Percentiles rank a stretch among this genome's conserved stretches.
phyloP scores from a whole-genome alignment of 2,113 vertebrate genomes.

The Oxyruncus cristatus region DNA sequence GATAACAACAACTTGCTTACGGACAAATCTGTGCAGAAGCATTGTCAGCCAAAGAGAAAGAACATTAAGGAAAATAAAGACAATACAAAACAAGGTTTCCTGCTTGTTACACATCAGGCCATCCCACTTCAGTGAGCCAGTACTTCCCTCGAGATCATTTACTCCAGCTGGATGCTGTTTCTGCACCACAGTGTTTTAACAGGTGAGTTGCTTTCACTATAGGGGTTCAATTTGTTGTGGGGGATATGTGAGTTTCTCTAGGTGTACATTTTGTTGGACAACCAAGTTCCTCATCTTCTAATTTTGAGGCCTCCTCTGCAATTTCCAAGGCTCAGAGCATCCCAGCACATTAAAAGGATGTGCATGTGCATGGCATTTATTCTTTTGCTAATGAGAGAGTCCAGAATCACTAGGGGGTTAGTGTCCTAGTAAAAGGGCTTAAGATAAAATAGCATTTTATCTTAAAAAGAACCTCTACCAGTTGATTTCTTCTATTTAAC shows the following conservation, averaged over 20 bases:
- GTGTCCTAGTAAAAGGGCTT: background rate
- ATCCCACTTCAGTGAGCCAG: background rate
- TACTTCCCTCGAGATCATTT: background rate
- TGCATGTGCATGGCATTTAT: background rate
- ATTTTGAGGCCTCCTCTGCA: background rate
- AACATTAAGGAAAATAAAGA: background rate
- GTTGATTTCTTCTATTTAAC: background rate
- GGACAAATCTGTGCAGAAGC: background rate
- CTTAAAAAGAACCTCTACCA: background rate
- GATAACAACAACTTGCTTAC: background rate
- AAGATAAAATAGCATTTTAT: background rate
- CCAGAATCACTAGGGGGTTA: background rate
- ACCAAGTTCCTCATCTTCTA: background rate
- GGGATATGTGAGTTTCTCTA: fast-evolving
- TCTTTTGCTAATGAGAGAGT: background rate
- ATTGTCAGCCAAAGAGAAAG: background rate
- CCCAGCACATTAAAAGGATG: background rate
- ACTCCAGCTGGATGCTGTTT: background rate
- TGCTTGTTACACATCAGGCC: background rate
- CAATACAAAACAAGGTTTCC: background rate
- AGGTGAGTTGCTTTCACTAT: background rate
- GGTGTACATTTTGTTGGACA: background rate
- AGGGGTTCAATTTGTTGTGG: background rate
- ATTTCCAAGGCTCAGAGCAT: background rate
- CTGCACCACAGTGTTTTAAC: background rate